A percentile compares a stretch with the other conserved stretches of the same genome.
Evolutionary conservation across 2,888 invertebrate species (phyloP).

Genomic region (Disparrhopalites patrizii): DNA sequence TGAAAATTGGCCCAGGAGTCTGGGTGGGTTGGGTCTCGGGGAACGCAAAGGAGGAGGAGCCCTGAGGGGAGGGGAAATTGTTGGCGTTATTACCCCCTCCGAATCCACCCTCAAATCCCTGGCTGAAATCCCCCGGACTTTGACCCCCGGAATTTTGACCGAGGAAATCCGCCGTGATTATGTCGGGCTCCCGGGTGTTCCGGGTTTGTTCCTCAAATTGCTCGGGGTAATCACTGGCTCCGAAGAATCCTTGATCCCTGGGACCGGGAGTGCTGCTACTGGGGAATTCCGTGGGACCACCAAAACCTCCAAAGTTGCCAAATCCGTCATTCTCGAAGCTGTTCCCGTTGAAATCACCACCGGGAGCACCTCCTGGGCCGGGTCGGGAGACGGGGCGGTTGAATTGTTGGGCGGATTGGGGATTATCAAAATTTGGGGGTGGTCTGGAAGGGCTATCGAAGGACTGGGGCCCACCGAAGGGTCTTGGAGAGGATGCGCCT

Average conservation of each 20-base stretch:
- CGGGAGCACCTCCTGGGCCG: no score
- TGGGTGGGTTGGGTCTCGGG: conserved; percentile 16
- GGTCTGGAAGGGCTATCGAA: no score
- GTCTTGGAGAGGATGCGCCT: no score
- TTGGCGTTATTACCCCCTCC: not conserved
- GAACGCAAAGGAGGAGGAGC: not conserved
- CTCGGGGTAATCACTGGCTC: conserved; percentile 36
- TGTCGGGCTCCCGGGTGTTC: conserved; percentile 37
- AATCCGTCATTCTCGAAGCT: not conserved
- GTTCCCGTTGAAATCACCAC: no score
- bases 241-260: not conserved
- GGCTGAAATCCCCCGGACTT: not conserved
- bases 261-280: not conserved
- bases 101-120: not conserved
- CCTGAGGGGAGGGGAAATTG: not conserved
- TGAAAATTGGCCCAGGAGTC: conserved; percentile 15
- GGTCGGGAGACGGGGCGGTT: not conserved
- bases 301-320: not conserved
- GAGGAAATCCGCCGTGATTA: conserved; percentile 32
- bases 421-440: no score
- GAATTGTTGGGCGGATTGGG: not conserved
- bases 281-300: not conserved
- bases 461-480: no score
- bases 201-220: conserved; percentile 41
- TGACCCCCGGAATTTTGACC: not conserved